Percentiles rank a stretch among this genome's conserved stretches.
These are phyloP conservation scores for Sipha maydis DNA, from an alignment of 2,888 invertebrate species.

Conservation along the genomic window DNA sequence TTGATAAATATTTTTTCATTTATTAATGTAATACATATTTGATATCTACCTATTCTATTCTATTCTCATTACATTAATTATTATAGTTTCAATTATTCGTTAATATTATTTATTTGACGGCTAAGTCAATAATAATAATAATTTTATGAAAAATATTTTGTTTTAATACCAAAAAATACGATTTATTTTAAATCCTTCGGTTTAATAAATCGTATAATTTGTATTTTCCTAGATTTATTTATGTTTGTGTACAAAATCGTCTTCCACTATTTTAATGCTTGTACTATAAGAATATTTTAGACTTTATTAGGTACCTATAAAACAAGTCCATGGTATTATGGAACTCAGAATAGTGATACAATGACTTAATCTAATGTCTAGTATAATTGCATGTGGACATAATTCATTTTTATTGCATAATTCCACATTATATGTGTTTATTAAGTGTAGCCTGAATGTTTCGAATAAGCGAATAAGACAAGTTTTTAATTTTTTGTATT, in stretches of 20 bases:
- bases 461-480: not conserved
- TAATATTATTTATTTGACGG: too few species aligned
- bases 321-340: too few species aligned
- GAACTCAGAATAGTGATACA: too few species aligned
- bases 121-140: too few species aligned
- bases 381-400: too few species aligned
- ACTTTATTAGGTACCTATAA: not conserved
- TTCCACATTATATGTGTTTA: not conserved
- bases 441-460: not conserved
- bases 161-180: not conserved
- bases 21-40: too few species aligned
- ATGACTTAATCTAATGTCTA: too few species aligned
- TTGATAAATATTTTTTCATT: too few species aligned
- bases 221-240: conserved; percentile 2
- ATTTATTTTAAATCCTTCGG: conserved; percentile 33
- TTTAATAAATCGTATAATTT: not conserved
- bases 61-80: too few species aligned
- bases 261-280: not conserved
- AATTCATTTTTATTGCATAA: not conserved
- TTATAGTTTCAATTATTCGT: too few species aligned
- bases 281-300: not conserved
- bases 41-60: too few species aligned
- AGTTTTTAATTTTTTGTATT: not conserved
- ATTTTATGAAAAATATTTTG: not conserved
- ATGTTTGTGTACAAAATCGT: not conserved